Conservation (phyloP, 2,888 invertebrate species). For the Colostygia pectinataria region DNA sequence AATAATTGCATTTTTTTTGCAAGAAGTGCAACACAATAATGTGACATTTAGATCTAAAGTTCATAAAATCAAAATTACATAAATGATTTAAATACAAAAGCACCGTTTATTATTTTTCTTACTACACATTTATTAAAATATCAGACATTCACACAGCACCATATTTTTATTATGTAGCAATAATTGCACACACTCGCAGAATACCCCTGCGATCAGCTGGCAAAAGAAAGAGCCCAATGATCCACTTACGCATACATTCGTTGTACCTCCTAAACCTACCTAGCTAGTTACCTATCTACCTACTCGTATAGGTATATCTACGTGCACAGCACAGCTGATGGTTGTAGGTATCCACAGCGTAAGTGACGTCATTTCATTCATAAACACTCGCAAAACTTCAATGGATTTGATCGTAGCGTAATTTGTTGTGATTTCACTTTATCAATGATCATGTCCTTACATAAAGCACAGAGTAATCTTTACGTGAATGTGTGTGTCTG, state of each 20-base stretch:
- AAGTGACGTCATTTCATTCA: constrained; percentile 78
- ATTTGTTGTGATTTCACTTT: constrained; percentile 21
- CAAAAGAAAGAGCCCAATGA: constrained; percentile 75
- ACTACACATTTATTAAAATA: no score
- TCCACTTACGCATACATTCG: constrained; percentile 40
- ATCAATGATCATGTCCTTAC: constrained; percentile 12
- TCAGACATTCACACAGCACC: no score
- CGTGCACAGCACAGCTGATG: constrained; percentile 23
- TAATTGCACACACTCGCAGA: constrained; percentile 12
- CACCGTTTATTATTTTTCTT: no score
- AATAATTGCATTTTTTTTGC: no score
- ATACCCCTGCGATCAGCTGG: constrained; percentile 53
- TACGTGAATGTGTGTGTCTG: no score
- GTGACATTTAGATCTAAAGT: no score
- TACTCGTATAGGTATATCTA: constrained; percentile 1
- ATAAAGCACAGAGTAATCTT: no score
- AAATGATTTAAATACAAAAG: no score
- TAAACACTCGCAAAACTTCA: constrained; percentile 56
- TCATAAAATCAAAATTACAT: no score
- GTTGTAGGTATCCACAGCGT: constrained; percentile 42
- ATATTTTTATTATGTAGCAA: no score
- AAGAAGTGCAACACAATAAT: no score
- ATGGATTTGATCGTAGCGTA: constrained; percentile 48
- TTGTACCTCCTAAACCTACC: no score
- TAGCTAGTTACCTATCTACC: constrained; percentile 1